Percentiles rank a stretch among this genome's conserved stretches.
Evolutionary conservation across 2,888 invertebrate species (phyloP).

Genomic region (Lepeophtheirus nordmannii): DNA sequence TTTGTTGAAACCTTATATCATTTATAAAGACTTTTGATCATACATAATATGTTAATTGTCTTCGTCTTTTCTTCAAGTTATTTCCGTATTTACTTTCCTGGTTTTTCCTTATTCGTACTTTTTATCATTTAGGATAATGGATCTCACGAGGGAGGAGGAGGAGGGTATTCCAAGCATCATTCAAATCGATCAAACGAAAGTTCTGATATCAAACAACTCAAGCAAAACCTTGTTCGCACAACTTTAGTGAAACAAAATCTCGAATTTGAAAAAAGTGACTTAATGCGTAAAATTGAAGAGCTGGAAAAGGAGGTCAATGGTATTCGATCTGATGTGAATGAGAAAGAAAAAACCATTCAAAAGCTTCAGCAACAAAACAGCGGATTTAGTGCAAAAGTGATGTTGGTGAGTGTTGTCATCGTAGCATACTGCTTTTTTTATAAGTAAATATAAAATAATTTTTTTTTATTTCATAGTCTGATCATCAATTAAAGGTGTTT

Average conservation of each 20-base stretch:
- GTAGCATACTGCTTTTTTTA: constrained; percentile 1
- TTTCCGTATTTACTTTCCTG: not conserved
- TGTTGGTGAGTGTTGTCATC: not conserved
- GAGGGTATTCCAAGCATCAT: not conserved
- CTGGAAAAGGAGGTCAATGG: constrained; percentile 20
- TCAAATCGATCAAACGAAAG: not conserved
- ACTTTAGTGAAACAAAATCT: constrained; percentile 15
- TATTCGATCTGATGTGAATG: constrained; percentile 13
- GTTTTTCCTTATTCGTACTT: not conserved
- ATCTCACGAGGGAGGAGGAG: not conserved
- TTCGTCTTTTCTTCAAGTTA: not conserved
- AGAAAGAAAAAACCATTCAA: constrained; percentile 26
- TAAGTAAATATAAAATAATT: not conserved
- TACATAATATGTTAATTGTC: no score
- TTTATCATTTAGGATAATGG: not conserved
- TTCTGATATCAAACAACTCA: not conserved
- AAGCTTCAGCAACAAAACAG: constrained; percentile 27
- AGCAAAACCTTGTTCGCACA: constrained; percentile 11
- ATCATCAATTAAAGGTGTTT: constrained; percentile 5
- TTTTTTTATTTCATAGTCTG: not conserved
- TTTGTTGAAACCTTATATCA: no score
- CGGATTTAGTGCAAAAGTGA: constrained; percentile 25
- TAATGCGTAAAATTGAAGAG: constrained; percentile 12
- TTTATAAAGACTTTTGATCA: no score
- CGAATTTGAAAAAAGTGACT: constrained; percentile 25